phyloP scores from a whole-genome alignment of 2,797 vertebrate species.

The Pseudomugil gertrudae region DNA sequence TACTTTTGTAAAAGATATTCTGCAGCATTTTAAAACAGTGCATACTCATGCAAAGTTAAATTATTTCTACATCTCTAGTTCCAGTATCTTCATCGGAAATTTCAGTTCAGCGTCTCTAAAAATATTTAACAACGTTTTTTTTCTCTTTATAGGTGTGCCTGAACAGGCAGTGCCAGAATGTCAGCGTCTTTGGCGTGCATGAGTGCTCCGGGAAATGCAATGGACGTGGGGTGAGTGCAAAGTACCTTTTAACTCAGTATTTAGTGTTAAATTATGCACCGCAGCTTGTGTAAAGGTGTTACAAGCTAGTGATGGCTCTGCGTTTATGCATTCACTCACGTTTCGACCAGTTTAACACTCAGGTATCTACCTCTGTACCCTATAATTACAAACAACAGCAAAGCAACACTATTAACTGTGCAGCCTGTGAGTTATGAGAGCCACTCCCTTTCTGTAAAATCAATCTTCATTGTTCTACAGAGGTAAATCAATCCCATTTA shows the following conservation, averaged over 20 bases:
- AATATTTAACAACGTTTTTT: slow-evolving; percentile 28
- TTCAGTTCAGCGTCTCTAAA: slow-evolving; percentile 8
- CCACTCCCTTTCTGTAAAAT: slow-evolving; percentile 32
- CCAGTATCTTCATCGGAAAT: background rate
- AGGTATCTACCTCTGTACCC: background rate
- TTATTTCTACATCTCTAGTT: background rate
- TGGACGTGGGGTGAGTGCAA: slow-evolving; percentile 89
- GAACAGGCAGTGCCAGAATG: slow-evolving; percentile 93
- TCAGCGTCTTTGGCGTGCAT: slow-evolving; percentile 91
- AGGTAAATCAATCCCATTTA: slow-evolving; percentile 60
- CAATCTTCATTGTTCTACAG: slow-evolving; percentile 51
- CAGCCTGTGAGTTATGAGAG: slow-evolving; percentile 35
- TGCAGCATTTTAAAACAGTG: too few relatives aligned
- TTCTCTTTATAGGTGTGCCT: slow-evolving; percentile 88
- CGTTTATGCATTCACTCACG: slow-evolving; percentile 39
- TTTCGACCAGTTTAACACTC: slow-evolving; percentile 25
- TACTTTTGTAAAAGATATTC: too few relatives aligned
- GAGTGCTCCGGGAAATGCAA: slow-evolving; percentile 90
- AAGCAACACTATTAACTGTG: slow-evolving; percentile 25
- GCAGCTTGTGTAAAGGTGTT: slow-evolving; percentile 27
- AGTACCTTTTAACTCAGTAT: slow-evolving; percentile 31
- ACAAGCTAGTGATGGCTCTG: slow-evolving; percentile 17
- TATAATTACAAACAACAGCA: slow-evolving; percentile 33
- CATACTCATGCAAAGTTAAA: too few relatives aligned
- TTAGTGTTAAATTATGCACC: slow-evolving; percentile 48